These are phyloP conservation scores for Enteromius fasciolatus DNA, from an alignment of 2,797 vertebrate genomes.

Conservation along the genomic window DNA sequence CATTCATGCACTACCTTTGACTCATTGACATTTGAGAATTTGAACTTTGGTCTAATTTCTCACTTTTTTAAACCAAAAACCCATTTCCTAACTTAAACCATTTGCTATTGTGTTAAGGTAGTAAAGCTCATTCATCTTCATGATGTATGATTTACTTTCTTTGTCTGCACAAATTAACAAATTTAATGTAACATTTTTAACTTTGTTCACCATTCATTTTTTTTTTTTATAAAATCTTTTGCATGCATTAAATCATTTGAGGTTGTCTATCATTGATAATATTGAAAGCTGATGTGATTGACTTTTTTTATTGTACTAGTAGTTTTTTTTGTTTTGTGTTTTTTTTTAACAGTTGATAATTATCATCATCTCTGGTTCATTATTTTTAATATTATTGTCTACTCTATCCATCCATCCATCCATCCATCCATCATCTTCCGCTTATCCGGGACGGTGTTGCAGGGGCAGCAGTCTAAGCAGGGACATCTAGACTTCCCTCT, in stretches of 20 bases:
- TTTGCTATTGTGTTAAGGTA: background rate
- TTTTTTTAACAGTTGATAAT: background rate
- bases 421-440: no score
- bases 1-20: background rate
- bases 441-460: no score
- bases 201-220: background rate
- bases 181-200: background rate
- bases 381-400: background rate
- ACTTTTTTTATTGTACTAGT: background rate
- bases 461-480: no score
- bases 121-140: background rate
- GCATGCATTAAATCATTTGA: background rate
- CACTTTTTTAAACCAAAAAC: background rate
- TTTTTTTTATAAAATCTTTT: no score
- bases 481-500: no score
- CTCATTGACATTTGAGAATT: background rate
- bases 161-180: background rate
- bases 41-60: background rate
- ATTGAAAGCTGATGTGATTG: background rate
- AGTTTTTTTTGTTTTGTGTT: background rate
- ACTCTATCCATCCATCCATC: no score
- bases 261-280: background rate
- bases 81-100: background rate
- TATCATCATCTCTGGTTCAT: background rate
- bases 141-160: background rate